Conservation (phyloP, 2,113 vertebrate genomes). For the Myotis yumanensis region DNA sequence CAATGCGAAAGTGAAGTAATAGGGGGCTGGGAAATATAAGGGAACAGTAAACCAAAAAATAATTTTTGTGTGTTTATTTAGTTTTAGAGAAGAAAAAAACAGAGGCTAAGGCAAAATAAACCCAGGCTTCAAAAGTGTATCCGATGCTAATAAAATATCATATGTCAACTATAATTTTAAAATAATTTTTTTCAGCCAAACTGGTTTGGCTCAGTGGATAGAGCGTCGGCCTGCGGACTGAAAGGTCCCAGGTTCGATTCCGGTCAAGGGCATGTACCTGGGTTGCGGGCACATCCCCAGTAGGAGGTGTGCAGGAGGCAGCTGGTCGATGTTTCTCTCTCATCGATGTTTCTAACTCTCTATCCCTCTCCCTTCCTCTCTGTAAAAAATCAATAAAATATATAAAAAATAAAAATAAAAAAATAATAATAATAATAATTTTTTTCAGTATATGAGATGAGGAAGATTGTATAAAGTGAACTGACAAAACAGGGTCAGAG, state of each 20-base stretch:
- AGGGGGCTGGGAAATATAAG: neutral
- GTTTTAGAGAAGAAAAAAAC: neutral
- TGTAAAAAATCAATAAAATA: no score
- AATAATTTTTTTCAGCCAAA: neutral
- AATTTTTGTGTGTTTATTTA: neutral
- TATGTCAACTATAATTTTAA: neutral
- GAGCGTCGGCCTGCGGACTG: no score
- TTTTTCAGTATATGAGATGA: neutral
- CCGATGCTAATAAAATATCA: neutral
- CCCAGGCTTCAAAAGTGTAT: neutral
- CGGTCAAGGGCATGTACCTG: no score
- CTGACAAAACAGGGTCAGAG: neutral
- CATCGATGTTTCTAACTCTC: no score
- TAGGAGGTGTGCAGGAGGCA: no score
- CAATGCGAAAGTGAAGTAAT: neutral
- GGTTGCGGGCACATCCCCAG: no score
- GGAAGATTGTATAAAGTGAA: neutral
- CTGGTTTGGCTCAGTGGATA: no score
- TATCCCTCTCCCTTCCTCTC: no score
- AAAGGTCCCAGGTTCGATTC: no score
- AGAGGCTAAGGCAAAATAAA: conserved; percentile 29
- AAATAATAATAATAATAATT: no score
- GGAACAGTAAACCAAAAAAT: neutral
- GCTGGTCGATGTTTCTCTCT: no score
- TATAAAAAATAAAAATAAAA: no score